Evolutionary conservation across 2,888 invertebrate species (phyloP), one percentile per base, ranked within the genome.

Genomic region (Troilus luridus): DNA sequence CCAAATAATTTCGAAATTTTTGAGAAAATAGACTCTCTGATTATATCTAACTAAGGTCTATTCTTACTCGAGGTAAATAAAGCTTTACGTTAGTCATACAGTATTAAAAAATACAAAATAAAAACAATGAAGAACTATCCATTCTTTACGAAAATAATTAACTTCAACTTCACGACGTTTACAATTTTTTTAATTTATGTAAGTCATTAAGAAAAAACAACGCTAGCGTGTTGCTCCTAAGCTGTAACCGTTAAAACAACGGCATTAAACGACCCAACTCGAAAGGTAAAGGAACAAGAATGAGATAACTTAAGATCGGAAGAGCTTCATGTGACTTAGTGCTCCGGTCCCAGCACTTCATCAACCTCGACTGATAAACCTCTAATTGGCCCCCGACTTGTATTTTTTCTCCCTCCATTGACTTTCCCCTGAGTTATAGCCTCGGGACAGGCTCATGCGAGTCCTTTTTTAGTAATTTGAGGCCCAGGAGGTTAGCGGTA

Each of bases 391-490:
- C 27, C 41, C 72, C 17, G 41, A 77, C 72, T 41, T 5, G 41
- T 77, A 27, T 77, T 41, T 77, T 67, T 77, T 77, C 5, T 77
- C 8, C 64, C n/a, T n/a, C 72, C 19, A 41, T 41, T 77, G 72
- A 77, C 72, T 77, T 77, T 77, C 72, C 19, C 72, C 72, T 77
- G 72, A 77, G 72, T 77, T 77, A 77, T 77, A 8, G 72, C 72
- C 41, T 1, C 9, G 27, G 2, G 72, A 24, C 72, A 19, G 9
- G 8, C 17, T 41, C 72, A 77, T 77, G 72, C 41, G 72, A 77
- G 17, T 41, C 72, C 72, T 41, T 27, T 77, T 77, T 77, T 77
- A 41, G 72, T 77, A 41, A 77, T 41, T 77, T 77, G 17, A 41
- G 27, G 3, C 19, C 12, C 72, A 41, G 8, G 72, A 17, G 72